Conservation (phyloP, 92 coral and sea anemone species). For the Diadumene lineata region DNA sequence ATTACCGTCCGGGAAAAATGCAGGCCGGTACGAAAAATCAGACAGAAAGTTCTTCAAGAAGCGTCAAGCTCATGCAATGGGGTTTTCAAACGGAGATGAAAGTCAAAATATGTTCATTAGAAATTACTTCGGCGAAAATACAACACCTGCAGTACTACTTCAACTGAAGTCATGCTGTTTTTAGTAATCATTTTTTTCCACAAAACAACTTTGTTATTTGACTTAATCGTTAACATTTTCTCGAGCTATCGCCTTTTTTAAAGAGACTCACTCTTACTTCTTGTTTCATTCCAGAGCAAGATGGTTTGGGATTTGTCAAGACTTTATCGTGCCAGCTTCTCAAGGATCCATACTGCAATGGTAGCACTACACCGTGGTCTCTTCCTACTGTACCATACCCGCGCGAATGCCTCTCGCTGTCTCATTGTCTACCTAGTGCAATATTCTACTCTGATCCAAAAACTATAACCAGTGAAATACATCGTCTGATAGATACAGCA, state of each 20-base stretch:
- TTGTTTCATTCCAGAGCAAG: background rate
- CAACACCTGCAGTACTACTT: too few relatives aligned
- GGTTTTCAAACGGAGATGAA: too few relatives aligned
- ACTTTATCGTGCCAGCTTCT: constrained; percentile 65
- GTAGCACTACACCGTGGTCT: constrained; percentile 47
- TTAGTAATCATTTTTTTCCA: too few relatives aligned
- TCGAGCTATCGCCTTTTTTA: background rate
- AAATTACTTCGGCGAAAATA: too few relatives aligned
- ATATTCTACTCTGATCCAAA: constrained; percentile 69
- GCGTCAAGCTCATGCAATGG: too few relatives aligned
- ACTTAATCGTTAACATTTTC: too few relatives aligned
- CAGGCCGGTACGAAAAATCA: too few relatives aligned
- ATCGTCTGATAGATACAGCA: constrained; percentile 38
- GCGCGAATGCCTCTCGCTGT: constrained; percentile 68
- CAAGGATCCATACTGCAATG: constrained; percentile 69
- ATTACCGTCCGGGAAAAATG: too few relatives aligned
- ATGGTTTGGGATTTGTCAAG: constrained; percentile 42
- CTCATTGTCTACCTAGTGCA: constrained; percentile 68
- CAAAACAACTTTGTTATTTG: too few relatives aligned
- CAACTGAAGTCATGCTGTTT: too few relatives aligned
- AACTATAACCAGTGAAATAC: constrained; percentile 36
- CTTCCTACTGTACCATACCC: constrained; percentile 69
- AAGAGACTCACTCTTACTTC: background rate
- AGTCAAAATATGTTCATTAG: too few relatives aligned
- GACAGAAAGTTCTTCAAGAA: too few relatives aligned